Evolutionary conservation across 37 sponge, comb jelly and placozoan species (phyloP).

Genomic region (Chondrilla cf. caribensis): DNA sequence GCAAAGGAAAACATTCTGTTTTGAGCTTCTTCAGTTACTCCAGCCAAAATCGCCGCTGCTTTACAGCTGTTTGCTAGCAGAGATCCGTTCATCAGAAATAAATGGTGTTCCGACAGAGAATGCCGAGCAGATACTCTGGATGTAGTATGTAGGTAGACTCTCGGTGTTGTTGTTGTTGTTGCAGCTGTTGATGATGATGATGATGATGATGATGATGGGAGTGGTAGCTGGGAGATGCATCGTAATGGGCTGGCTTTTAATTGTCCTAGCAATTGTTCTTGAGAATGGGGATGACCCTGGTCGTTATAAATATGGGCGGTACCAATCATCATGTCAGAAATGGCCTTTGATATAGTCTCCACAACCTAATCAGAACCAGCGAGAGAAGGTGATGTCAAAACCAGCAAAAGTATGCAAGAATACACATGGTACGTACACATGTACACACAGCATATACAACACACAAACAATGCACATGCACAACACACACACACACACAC

Average conservation of each 20-base stretch:
- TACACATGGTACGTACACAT: background rate
- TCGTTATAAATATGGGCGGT: background rate
- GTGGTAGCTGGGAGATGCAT: no score
- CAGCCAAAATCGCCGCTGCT: conserved; percentile 12
- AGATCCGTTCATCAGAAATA: conserved; percentile 8
- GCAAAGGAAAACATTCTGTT: background rate
- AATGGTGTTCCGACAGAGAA: background rate
- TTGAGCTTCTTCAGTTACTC: background rate
- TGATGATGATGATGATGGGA: no score
- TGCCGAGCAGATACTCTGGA: no score
- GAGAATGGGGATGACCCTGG: background rate
- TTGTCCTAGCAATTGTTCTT: background rate
- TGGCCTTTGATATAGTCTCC: conserved; percentile 40
- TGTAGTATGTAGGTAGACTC: background rate
- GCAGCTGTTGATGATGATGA: no score
- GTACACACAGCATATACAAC: background rate
- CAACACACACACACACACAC: background rate
- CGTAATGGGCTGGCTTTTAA: background rate
- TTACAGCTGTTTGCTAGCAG: conserved; percentile 16
- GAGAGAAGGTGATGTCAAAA: background rate
- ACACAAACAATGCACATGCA: background rate
- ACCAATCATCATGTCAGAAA: conserved; percentile 46
- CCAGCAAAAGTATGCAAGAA: background rate
- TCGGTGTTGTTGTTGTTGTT: background rate
- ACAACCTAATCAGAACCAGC: conserved; percentile 32